Conservation (phyloP, 2,113 vertebrate species). For the Zootoca vivipara region DNA sequence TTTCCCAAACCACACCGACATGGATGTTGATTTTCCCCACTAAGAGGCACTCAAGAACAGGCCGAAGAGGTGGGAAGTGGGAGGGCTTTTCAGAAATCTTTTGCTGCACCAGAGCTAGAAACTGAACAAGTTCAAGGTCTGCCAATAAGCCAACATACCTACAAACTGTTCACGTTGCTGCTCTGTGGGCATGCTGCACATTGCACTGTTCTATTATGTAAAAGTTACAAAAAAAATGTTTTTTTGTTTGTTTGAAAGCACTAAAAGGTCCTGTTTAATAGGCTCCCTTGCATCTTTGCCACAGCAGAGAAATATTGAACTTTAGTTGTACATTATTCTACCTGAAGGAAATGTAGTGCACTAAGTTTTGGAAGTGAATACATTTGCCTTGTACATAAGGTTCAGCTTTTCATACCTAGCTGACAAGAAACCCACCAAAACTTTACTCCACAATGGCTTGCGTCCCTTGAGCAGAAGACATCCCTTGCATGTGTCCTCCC, state of each 20-base stretch:
- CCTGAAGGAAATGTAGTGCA: conserved; percentile 32
- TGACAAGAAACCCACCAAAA: conserved; percentile 25
- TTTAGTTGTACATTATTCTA: conserved; percentile 64
- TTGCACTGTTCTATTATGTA: conserved; percentile 72
- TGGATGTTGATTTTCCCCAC: conserved; percentile 58
- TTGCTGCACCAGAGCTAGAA: conserved; percentile 40
- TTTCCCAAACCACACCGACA: conserved; percentile 47
- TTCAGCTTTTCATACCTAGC: conserved; percentile 21
- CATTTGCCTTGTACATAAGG: conserved; percentile 28
- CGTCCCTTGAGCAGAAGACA: neutral
- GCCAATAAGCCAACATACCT: conserved; percentile 29
- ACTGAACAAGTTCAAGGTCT: conserved; percentile 53
- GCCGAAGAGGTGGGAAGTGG: neutral
- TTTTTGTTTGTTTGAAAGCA: conserved; percentile 65
- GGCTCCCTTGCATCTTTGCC: conserved; percentile 46
- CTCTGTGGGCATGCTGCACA: conserved; percentile 30
- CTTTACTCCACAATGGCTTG: conserved; percentile 34
- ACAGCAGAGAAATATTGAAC: conserved; percentile 47
- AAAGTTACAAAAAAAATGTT: conserved; percentile 67
- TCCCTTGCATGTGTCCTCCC: conserved; percentile 10
- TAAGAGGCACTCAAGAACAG: conserved; percentile 41
- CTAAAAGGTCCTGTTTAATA: conserved; percentile 52
- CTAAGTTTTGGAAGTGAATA: conserved; percentile 37
- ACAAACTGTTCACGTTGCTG: conserved; percentile 56
- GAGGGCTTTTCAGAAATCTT: neutral